Conservation (phyloP, 2,888 invertebrate species). For the Hypercompe scribonia region DNA sequence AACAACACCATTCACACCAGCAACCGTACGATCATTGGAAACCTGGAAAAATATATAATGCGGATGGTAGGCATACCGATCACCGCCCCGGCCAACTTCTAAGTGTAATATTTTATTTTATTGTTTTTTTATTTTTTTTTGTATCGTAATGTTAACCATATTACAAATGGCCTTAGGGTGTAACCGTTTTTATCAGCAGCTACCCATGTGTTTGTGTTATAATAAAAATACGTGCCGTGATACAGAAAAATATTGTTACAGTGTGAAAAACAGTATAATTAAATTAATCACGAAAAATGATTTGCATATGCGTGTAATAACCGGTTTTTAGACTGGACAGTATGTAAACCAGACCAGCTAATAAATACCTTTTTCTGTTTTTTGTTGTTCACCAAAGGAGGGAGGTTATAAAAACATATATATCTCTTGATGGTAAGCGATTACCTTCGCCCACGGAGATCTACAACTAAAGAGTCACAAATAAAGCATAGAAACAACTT, state of each 20-base stretch:
- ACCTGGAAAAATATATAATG: too few relatives aligned
- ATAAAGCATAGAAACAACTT: background rate
- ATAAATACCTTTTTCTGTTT: background rate
- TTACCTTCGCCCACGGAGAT: background rate
- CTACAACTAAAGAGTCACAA: background rate
- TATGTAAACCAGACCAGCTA: background rate
- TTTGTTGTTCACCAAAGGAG: background rate
- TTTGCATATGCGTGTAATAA: background rate
- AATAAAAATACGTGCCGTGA: background rate
- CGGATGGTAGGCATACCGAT: too few relatives aligned
- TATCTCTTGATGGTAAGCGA: too few relatives aligned
- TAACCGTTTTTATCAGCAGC: background rate
- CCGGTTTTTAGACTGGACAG: background rate
- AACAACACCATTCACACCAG: too few relatives aligned
- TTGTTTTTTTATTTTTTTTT: too few relatives aligned
- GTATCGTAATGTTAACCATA: too few relatives aligned
- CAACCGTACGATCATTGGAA: too few relatives aligned
- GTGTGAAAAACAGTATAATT: background rate
- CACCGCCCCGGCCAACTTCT: too few relatives aligned
- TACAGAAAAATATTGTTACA: background rate
- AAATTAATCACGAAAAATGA: background rate
- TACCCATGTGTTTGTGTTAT: background rate
- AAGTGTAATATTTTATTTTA: too few relatives aligned
- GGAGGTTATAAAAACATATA: background rate
- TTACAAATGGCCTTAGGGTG: background rate